Percentiles rank a stretch among this genome's conserved stretches.
Evolutionary conservation across 2,888 invertebrate species (phyloP).

Genomic region (Sylvicola cinctus): DNA sequence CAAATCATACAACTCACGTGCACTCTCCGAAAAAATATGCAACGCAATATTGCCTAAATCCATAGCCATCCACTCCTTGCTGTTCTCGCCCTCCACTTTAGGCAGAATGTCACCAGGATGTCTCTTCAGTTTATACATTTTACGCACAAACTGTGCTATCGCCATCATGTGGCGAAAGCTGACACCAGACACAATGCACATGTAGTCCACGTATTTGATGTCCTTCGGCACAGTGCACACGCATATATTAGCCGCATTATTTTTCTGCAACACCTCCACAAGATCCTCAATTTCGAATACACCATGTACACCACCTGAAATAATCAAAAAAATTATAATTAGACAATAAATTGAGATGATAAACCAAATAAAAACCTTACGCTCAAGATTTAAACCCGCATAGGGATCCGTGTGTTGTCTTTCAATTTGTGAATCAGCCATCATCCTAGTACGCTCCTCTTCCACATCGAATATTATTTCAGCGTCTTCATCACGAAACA

Average conservation of each 20-base stretch:
- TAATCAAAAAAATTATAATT: constrained; percentile 3
- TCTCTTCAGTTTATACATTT: constrained; percentile 54
- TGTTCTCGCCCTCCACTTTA: constrained; percentile 53
- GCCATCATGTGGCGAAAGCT: constrained; percentile 55
- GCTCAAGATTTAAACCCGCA: constrained; percentile 28
- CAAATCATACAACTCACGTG: constrained; percentile 57
- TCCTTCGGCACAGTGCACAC: constrained; percentile 55
- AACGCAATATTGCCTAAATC: constrained; percentile 86
- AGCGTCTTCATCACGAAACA: constrained; percentile 49
- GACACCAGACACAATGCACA: constrained; percentile 58
- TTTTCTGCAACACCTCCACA: constrained; percentile 48
- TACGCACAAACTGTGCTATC: constrained; percentile 51
- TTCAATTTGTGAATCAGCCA: constrained; percentile 24
- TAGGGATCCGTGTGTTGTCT: constrained; percentile 16
- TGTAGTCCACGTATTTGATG: constrained; percentile 62
- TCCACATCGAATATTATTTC: constrained; percentile 49
- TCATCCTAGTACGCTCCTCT: constrained; percentile 32
- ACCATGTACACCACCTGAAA: constrained; percentile 54
- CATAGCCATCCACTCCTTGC: constrained; percentile 70
- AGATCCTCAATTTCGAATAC: constrained; percentile 81
- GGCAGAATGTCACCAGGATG: constrained; percentile 41
- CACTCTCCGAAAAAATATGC: constrained; percentile 59
- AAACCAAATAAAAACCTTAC: constrained; percentile 19
- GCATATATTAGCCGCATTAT: constrained; percentile 63
- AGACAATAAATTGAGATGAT: constrained; percentile 2